Conservation (phyloP, 2,888 invertebrate species). For the Athalia cordata region DNA sequence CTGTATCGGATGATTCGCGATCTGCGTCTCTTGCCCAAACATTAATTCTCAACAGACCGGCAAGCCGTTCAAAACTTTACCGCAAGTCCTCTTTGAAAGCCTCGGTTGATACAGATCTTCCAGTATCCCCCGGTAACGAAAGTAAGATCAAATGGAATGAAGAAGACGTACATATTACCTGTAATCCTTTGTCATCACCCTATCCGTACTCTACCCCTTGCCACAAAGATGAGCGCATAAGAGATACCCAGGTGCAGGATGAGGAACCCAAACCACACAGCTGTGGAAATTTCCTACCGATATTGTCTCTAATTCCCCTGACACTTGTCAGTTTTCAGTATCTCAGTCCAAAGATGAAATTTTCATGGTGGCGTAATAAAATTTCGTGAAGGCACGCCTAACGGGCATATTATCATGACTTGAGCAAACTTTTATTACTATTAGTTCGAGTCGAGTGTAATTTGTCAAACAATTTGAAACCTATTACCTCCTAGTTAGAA, state of each 20-base stretch:
- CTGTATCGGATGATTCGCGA: not conserved
- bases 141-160: slow-evolving; percentile 57
- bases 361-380: slow-evolving; percentile 81
- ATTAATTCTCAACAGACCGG: slow-evolving; percentile 52
- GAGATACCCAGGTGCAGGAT: slow-evolving; percentile 50
- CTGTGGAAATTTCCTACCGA: slow-evolving; percentile 69
- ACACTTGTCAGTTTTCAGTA: slow-evolving; percentile 70
- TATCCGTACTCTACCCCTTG: slow-evolving; percentile 68
- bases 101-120: slow-evolving; percentile 28
- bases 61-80: slow-evolving; percentile 67
- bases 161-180: slow-evolving; percentile 64
- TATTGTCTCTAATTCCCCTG: slow-evolving; percentile 68
- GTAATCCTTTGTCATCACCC: slow-evolving; percentile 66
- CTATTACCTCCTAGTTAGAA: slow-evolving; percentile 59
- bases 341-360: slow-evolving; percentile 76
- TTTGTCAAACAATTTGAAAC: slow-evolving; percentile 47
- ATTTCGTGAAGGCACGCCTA: slow-evolving; percentile 78
- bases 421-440: not conserved
- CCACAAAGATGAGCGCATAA: slow-evolving; percentile 48
- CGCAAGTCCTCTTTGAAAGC: slow-evolving; percentile 66
- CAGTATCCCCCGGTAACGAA: slow-evolving; percentile 27
- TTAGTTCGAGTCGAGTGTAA: slow-evolving; percentile 6
- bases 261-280: slow-evolving; percentile 63
- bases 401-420: slow-evolving; percentile 44
- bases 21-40: slow-evolving; percentile 57